These are phyloP conservation scores for Gouania willdenowi DNA, from an alignment of 2,797 vertebrate genomes.

Conservation along the genomic window DNA sequence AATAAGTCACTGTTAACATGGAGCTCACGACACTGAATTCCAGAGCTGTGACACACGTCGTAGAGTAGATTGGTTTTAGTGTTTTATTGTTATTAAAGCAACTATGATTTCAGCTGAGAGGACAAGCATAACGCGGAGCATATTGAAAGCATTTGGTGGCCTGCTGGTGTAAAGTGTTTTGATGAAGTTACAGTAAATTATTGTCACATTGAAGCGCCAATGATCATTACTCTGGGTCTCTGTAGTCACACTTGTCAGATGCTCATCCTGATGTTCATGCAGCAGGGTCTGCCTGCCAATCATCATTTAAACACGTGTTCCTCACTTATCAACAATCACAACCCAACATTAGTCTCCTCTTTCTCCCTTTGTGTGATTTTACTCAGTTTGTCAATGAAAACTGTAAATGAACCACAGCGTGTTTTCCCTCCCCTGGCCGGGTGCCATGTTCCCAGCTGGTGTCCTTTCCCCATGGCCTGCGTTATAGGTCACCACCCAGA, in stretches of 20 bases:
- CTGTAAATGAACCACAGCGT: neutral
- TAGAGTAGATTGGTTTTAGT: slow-evolving; percentile 9
- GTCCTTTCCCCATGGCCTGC: slow-evolving; percentile 11
- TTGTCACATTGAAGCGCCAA: slow-evolving; percentile 55
- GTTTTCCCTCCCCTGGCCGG: neutral
- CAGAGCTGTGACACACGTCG: slow-evolving; percentile 7
- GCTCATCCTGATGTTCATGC: slow-evolving; percentile 49
- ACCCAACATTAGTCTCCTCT: no score
- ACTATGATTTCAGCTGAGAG: slow-evolving; percentile 63
- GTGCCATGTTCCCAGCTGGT: slow-evolving; percentile 15
- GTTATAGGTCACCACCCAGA: slow-evolving; percentile 56
- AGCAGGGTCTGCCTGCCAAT: slow-evolving; percentile 3
- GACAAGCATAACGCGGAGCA: slow-evolving; percentile 48
- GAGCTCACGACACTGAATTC: slow-evolving; percentile 24
- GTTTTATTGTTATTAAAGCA: slow-evolving; percentile 64
- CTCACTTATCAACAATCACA: slow-evolving; percentile 10
- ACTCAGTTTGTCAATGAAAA: neutral
- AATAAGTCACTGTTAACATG: slow-evolving; percentile 74
- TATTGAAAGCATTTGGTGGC: slow-evolving; percentile 62
- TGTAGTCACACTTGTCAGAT: slow-evolving; percentile 35
- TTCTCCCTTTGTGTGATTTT: no score
- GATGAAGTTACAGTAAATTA: slow-evolving; percentile 74
- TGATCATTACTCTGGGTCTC: slow-evolving; percentile 63
- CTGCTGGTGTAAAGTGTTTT: slow-evolving; percentile 59
- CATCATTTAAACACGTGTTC: slow-evolving; percentile 15